Evolutionary conservation across 2,888 invertebrate genomes (phyloP).

Genomic region (Leptarthrus brevirostris): DNA sequence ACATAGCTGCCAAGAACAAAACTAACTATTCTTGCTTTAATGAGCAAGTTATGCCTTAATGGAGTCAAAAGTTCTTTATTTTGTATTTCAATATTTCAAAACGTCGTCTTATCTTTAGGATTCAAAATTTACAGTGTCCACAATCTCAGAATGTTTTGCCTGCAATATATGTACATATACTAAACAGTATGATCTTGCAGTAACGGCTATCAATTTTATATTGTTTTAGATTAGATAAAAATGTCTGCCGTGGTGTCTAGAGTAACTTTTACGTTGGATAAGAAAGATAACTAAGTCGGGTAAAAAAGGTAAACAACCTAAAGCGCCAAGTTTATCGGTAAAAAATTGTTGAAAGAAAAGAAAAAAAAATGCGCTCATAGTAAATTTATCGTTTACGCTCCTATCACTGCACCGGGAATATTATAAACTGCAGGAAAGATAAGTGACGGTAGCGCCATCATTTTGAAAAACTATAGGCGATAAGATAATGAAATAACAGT

Average conservation of each 20-base stretch:
- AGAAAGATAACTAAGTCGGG: constrained; percentile 24
- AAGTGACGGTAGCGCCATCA: constrained; percentile 35
- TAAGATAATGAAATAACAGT: constrained; percentile 34
- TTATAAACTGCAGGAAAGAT: constrained; percentile 1
- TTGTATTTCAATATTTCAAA: too few species aligned
- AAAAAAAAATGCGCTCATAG: constrained; percentile 33
- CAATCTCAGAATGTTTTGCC: too few species aligned
- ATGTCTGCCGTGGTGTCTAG: constrained; percentile 52
- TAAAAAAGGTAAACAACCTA: constrained; percentile 46
- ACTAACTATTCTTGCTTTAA: too few species aligned
- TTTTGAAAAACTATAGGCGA: constrained; percentile 23
- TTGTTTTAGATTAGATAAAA: constrained; percentile 52
- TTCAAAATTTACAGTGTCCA: too few species aligned
- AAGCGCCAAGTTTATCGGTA: constrained; percentile 44
- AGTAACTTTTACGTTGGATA: constrained; percentile 11
- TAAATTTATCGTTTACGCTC: constrained; percentile 23
- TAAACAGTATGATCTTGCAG: too few species aligned
- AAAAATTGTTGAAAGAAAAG: constrained; percentile 4
- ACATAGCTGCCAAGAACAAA: too few species aligned
- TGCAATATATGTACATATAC: too few species aligned
- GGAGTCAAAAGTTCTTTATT: too few species aligned
- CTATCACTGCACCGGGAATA: constrained; percentile 4
- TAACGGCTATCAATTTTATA: constrained; percentile 2
- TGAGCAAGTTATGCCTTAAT: too few species aligned
- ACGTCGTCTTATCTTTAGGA: too few species aligned